Base-by-base conservation (phyloP, 2,113 vertebrate genomes). In the Fulica atra region DNA sequence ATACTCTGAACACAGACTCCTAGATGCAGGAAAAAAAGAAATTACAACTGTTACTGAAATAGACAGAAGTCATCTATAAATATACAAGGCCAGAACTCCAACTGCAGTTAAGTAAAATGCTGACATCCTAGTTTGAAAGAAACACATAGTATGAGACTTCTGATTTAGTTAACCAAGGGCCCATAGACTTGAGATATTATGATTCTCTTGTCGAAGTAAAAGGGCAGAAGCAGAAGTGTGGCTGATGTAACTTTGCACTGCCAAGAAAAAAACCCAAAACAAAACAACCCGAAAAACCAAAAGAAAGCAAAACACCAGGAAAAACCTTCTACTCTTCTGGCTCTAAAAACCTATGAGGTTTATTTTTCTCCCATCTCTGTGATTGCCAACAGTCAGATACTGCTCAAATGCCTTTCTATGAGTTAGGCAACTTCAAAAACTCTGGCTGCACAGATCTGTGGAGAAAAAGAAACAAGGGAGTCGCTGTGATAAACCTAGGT, bases 281-380 rank as follows among this genome's bases (percentile, higher is more conserved):
- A 51, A 51, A 51, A 51, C 11, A 51, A 51, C 11, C 11, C 6
- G 0, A 29, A 36, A 35, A 85, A 17, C 9, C 11, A 25, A 51
- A 25, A 24, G 11, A 25, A 51, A 51, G 25, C 11, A 51, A 51
- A 24, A 5, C 4, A 16, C 1, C 4, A 25, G 5, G 8, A 46
- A 54, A 84, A 42, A 2, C 0, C 1, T 35, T 69, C 51, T 7
- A 5, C 79, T n/a, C 3, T 74, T 50, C 61, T 56, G 4, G 5
- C 7, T 5, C 29, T 76, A 33, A 85, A 85, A 36, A 33, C 4
- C 3, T 48, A 3, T 2, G 25, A 69, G 9, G 1, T 72, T 68
- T 82, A 1, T 1, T 69, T 51, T 33, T 48, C 7, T 65, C 2
- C 10, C 5, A 53, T 72, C 16, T 53, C 16, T 38, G 10, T 35